Conservation (phyloP, 2,888 invertebrate genomes). For the Helicoverpa assulta region DNA sequence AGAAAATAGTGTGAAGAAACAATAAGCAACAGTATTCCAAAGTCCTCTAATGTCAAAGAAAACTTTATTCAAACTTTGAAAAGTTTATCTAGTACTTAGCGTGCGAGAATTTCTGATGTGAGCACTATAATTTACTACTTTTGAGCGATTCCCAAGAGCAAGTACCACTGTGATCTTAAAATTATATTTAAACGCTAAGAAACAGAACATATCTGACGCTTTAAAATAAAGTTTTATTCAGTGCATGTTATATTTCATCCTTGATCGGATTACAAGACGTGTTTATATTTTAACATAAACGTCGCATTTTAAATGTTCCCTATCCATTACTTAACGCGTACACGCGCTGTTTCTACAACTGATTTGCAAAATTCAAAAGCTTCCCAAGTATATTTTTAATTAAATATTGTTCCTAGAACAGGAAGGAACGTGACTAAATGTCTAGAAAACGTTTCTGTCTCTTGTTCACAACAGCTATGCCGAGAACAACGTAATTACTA, state of each 20-base stretch:
- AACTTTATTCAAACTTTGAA: conserved; percentile 11
- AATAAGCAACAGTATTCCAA: conserved; percentile 9
- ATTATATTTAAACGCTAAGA: neutral
- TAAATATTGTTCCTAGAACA: neutral
- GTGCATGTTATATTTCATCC: neutral
- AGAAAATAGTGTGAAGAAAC: neutral
- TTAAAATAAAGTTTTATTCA: neutral
- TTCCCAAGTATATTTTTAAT: conserved; percentile 2
- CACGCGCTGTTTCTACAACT: neutral
- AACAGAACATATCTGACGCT: neutral
- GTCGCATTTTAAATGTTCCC: too few relatives aligned
- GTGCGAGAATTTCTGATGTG: conserved; percentile 5
- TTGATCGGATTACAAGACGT: neutral
- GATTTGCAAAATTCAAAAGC: neutral
- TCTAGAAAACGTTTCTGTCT: conserved; percentile 18
- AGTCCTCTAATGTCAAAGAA: conserved; percentile 18
- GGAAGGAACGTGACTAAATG: conserved; percentile 10
- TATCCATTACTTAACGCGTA: too few relatives aligned
- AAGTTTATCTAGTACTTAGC: conserved; percentile 14
- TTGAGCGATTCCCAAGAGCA: conserved; percentile 4
- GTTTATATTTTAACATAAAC: too few relatives aligned
- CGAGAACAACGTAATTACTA: conserved; percentile 39
- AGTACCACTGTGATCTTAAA: neutral
- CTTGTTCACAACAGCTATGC: conserved; percentile 9
- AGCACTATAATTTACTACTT: conserved; percentile 10